Percentiles rank a stretch among this genome's conserved stretches.
Conservation (phyloP, 2,888 invertebrate species). For the Mythimna albipuncta region DNA sequence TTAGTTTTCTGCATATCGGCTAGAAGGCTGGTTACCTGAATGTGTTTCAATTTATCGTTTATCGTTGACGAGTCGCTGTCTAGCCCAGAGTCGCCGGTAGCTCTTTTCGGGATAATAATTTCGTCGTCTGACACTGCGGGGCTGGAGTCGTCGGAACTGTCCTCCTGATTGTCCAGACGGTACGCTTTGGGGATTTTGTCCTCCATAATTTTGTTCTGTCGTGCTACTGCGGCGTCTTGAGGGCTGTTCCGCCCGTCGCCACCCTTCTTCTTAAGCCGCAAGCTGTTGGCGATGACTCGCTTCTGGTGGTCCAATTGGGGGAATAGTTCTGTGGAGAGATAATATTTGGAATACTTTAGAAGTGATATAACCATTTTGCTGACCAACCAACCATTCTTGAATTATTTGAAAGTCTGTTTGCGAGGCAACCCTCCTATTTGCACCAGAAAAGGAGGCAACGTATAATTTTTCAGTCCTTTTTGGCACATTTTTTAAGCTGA, state of each 20-base stretch:
- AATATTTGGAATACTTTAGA: background rate
- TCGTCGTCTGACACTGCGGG: slow-evolving; percentile 74
- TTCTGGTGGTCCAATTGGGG: slow-evolving; percentile 98
- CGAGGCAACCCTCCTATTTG: too few species aligned
- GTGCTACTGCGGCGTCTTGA: slow-evolving; percentile 35
- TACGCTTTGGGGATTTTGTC: slow-evolving; percentile 85
- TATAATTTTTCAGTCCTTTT: too few species aligned
- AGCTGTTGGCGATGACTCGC: slow-evolving; percentile 96
- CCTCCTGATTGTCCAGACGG: slow-evolving; percentile 69
- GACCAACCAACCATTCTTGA: background rate
- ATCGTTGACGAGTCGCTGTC: slow-evolving; percentile 77
- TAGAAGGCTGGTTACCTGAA: slow-evolving; percentile 83
- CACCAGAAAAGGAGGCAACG: too few species aligned
- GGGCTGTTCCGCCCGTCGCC: slow-evolving; percentile 56
- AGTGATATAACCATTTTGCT: background rate
- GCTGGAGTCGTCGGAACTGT: slow-evolving; percentile 77
- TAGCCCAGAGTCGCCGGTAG: slow-evolving; percentile 79
- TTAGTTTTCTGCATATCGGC: slow-evolving; percentile 86
- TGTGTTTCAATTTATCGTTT: slow-evolving; percentile 72
- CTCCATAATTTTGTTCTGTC: slow-evolving; percentile 59
- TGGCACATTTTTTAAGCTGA: too few species aligned
- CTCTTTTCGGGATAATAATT: slow-evolving; percentile 47
- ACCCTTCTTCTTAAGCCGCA: slow-evolving; percentile 92
- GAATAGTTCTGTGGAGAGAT: slow-evolving; percentile 92
- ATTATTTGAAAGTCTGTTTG: background rate